Base-by-base conservation (phyloP, 2,113 vertebrate species). In the Hypocryptadius cinnamomeus region DNA sequence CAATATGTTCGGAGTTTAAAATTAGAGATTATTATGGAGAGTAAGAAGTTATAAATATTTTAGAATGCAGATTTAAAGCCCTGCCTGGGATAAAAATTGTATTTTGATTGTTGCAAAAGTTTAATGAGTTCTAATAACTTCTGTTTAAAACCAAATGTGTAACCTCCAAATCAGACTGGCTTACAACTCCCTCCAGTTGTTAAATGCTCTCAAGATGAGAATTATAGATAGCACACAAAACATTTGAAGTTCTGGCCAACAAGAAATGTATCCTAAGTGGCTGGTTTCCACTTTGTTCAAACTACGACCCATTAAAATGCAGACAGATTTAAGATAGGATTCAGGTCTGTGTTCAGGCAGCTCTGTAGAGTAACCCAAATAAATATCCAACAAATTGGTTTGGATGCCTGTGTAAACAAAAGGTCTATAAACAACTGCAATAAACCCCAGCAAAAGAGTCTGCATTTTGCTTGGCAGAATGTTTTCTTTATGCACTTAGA, bases 401-500 rank as follows among this genome's bases (percentile, higher is more conserved):
- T 90, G 79, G 89, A 97, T 95, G 80, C 60, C 90, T 96, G 73
- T 95, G 94, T 96, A 97, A 97, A 97, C 94, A 94, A 90, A 96
- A 91, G 96, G 92, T 97, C 96, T 97, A 96, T 97, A 97, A 97
- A 97, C 94, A 97, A 82, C 83, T 72, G 96, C 94, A 94, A 72
- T 91, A 83, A 97, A 96, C 79, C 87, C 79, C 70, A 81, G 84
- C 86, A 90, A 90, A 92, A 94, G 82, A 90, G 92, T 78, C 88
- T 94, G 88, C 85, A 81, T 96, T 97, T 95, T 96, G 94, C 94
- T 97, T 96, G 96, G 96, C 97, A 83, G 94, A 95, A 94, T 97
- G 91, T 98, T 98, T 98, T 97, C 97, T 96, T 98, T 97, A 96
- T 97, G 95, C 86, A 80, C 93, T 95, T 96, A 97, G 97, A 95